phyloP scores from a whole-genome alignment of 2,888 invertebrate species.

The Drosophila borealis region DNA sequence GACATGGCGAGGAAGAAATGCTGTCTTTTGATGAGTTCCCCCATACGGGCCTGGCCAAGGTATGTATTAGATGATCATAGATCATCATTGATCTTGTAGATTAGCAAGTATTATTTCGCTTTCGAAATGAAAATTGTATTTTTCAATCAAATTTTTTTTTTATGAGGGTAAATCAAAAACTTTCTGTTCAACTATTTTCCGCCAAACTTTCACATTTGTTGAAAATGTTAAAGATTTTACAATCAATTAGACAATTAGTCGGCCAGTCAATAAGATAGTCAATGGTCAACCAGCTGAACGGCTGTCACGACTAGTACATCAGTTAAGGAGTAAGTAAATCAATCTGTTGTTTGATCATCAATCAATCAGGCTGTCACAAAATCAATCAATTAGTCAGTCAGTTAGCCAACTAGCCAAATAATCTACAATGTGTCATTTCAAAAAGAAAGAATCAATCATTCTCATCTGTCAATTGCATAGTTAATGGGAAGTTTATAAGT shows the following conservation, averaged over 20 bases:
- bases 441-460: background rate
- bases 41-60: constrained; percentile 87
- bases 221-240: too few relatives aligned
- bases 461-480: background rate
- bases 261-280: background rate
- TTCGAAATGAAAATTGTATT: too few relatives aligned
- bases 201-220: too few relatives aligned
- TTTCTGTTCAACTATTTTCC: too few relatives aligned
- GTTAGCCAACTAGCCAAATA: background rate
- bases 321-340: background rate
- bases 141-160: too few relatives aligned
- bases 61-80: constrained; percentile 61
- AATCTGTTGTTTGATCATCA: background rate
- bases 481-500: background rate
- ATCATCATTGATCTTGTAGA: too few relatives aligned
- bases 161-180: too few relatives aligned
- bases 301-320: background rate
- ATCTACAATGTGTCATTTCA: too few relatives aligned
- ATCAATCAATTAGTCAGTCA: background rate
- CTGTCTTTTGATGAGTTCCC: constrained; percentile 88
- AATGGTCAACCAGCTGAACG: background rate
- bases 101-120: too few relatives aligned
- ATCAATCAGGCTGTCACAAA: background rate
- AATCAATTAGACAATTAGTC: background rate
- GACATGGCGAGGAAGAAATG: constrained; percentile 87